phyloP scores from a whole-genome alignment of 2,113 vertebrate genomes.

The Ciconia stormi region DNA sequence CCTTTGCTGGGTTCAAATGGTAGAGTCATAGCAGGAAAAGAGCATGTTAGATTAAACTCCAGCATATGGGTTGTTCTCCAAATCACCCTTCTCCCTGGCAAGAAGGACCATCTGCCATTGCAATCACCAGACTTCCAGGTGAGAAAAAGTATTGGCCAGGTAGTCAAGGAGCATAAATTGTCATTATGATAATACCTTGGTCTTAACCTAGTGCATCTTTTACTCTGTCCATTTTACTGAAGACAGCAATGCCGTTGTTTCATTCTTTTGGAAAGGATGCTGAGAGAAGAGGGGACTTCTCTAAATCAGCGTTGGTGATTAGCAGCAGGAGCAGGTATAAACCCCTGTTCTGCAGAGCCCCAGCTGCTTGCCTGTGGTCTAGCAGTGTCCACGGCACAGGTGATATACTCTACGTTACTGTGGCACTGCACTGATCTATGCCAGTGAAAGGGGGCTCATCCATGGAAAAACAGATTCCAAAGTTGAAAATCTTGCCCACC shows the following conservation, averaged over 20 bases:
- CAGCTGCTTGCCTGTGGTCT: background rate
- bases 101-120: background rate
- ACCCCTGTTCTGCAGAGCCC: background rate
- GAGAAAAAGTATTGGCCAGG: background rate
- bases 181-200: background rate
- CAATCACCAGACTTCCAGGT: background rate
- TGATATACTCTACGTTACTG: rapidly evolving
- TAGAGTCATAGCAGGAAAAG: background rate
- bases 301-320: background rate
- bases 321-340: background rate
- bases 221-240: background rate
- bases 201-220: background rate
- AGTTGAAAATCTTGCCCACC: background rate
- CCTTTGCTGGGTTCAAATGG: background rate
- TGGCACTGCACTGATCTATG: background rate
- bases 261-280: background rate
- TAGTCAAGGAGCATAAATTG: background rate
- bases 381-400: background rate
- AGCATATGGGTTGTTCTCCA: background rate
- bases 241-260: background rate
- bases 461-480: background rate
- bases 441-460: background rate
- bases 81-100: background rate
- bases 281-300: background rate
- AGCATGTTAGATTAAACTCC: background rate